Evolutionary conservation across 1,140 invertebrate genomes (phyloP), one percentile per base, ranked within the genome.

Genomic region (Colletes latitarsis): DNA sequence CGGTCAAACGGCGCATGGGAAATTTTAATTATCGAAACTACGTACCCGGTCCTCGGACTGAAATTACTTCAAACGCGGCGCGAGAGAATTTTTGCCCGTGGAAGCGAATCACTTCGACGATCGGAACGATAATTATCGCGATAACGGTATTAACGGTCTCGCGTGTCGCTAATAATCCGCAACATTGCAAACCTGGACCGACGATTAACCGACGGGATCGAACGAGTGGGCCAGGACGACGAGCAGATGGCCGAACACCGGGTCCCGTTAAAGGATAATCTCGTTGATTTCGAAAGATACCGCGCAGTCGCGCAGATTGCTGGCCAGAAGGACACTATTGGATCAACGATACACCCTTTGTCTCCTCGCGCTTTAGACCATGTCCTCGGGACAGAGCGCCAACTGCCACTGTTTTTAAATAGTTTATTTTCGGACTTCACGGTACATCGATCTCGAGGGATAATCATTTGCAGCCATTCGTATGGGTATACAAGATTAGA

Each of bases 271-370:
- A 70, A 81, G 85, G 81, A 86, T 87, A 87, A 87, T 87, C 84
- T 86, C 81, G 84, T 87, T 83, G 85, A 87, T 87, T 87, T 83
- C 77, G 74, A 81, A 86, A 86, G 85, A 86, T 86, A 86, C 64
- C 52, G 66, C 17, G 67, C 71, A 82, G 70, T 68, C 53, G 46
- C n/a, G 77, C 58, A 82, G 68, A 80, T 64, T 80, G 83, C 14
- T 71, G 57, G 58, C 39, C 69, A 71, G 64, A 72, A 77, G 84
- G 84, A 83, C 84, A 80, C 81, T 83, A 86, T 87, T 77, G 84
- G 81, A 86, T 86, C 71, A 77, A 30, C 67, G 79, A 63, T 60
- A 53, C 70, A 67, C 70, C 81, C 84, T 87, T 87, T 87, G 84
- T 87, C 70, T 76, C 84, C 67, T 53, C 46, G 30, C n/a, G 53